Conservation (phyloP, 2,888 invertebrate genomes). For the Tanytarsus gracilentus region DNA sequence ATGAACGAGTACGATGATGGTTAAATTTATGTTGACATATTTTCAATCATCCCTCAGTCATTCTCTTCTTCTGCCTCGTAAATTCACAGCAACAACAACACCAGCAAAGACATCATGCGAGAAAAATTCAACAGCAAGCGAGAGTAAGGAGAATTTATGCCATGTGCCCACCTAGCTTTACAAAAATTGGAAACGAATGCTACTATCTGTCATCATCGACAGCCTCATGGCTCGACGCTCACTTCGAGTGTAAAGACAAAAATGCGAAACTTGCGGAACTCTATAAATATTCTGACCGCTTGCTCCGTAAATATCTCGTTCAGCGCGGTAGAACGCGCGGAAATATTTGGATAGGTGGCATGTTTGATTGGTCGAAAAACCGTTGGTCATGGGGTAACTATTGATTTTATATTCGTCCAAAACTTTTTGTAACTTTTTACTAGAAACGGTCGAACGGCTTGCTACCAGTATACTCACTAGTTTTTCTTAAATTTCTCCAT, state of each 20-base stretch:
- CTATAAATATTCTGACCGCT: constrained; percentile 38
- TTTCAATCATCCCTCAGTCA: neutral
- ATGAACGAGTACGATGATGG: neutral
- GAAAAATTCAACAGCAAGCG: constrained; percentile 9
- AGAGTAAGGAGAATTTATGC: constrained; percentile 38
- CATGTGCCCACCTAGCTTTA: constrained; percentile 56
- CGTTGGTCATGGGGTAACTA: constrained; percentile 63
- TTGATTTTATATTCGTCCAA: too few relatives aligned
- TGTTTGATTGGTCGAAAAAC: constrained; percentile 62
- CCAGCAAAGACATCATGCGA: constrained; percentile 14
- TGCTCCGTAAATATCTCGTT: constrained; percentile 37
- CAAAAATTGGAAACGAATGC: constrained; percentile 56
- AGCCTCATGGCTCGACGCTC: constrained; percentile 58
- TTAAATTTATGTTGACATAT: neutral
- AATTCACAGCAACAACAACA: constrained; percentile 1
- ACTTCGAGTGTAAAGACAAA: constrained; percentile 56
- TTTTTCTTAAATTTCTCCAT: too few relatives aligned
- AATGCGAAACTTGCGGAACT: constrained; percentile 52
- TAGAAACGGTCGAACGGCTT: too few relatives aligned
- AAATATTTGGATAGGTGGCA: constrained; percentile 78
- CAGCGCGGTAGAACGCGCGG: constrained; percentile 32
- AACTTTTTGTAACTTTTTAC: too few relatives aligned
- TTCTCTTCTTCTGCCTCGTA: constrained; percentile 10
- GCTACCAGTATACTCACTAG: too few relatives aligned
- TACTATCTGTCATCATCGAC: constrained; percentile 55